Conservation (phyloP, 2,888 invertebrate species). For the Lottia scabra region DNA sequence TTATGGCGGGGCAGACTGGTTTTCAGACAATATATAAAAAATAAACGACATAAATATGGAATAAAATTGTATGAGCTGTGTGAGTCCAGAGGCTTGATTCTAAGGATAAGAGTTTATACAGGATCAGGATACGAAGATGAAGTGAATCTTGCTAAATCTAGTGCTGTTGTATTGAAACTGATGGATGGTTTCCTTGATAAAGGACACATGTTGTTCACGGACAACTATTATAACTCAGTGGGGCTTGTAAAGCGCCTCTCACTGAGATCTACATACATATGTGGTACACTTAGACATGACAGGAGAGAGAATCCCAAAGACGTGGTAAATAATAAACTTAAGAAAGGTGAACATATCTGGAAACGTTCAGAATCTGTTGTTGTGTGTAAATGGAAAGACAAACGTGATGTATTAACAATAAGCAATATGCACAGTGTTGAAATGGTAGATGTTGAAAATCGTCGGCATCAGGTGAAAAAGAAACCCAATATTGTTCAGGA, state of each 20-base stretch:
- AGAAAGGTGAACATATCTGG: slow-evolving; percentile 24
- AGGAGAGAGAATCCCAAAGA: slow-evolving; percentile 21
- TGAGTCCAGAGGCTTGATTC: slow-evolving; percentile 18
- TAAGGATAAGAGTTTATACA: slow-evolving; percentile 8
- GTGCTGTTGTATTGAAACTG: slow-evolving; percentile 13
- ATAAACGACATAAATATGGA: slow-evolving; percentile 21
- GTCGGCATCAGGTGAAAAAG: not conserved
- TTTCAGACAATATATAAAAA: slow-evolving; percentile 20
- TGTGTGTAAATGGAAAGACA: slow-evolving; percentile 26
- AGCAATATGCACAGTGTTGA: slow-evolving; percentile 21
- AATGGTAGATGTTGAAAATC: slow-evolving; percentile 21
- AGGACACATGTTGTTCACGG: slow-evolving; percentile 13
- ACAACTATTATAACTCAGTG: slow-evolving; percentile 25
- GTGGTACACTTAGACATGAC: slow-evolving; percentile 21
- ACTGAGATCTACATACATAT: slow-evolving; percentile 7
- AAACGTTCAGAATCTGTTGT: slow-evolving; percentile 11
- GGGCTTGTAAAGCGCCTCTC: slow-evolving; percentile 9
- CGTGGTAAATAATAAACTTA: slow-evolving; percentile 22
- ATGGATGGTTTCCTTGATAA: slow-evolving; percentile 17
- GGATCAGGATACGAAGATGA: slow-evolving; percentile 1
- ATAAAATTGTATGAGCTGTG: slow-evolving; percentile 22
- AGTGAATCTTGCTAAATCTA: slow-evolving; percentile 2
- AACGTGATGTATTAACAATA: slow-evolving; percentile 23
- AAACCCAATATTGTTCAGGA: slow-evolving; percentile 25
- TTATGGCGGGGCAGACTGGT: slow-evolving; percentile 20